Evolutionary conservation across 2,113 vertebrate species (phyloP).

Genomic region (Struthio camelus): DNA sequence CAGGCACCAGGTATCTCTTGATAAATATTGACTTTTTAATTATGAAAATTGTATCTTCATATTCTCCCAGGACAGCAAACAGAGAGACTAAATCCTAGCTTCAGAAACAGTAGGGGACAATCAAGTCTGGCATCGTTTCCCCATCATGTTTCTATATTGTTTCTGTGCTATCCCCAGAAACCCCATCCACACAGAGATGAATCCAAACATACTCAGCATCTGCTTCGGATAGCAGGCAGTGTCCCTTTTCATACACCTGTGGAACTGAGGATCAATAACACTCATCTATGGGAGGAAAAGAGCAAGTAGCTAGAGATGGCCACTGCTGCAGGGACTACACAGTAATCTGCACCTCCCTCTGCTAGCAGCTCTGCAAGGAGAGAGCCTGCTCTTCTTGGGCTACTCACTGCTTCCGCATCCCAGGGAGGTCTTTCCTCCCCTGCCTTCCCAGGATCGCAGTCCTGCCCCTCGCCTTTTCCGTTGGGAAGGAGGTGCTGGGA

Average conservation of each 20-base stretch:
- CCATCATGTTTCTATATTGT: fast-evolving
- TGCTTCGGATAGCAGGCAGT: background rate
- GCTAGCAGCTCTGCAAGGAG: background rate
- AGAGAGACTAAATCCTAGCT: background rate
- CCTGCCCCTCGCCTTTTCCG: background rate
- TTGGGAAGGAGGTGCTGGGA: background rate
- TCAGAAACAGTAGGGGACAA: background rate
- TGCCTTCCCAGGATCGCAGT: background rate
- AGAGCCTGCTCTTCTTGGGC: fast-evolving
- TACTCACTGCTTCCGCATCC: background rate
- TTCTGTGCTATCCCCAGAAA: background rate
- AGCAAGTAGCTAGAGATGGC: background rate
- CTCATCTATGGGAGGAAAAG: background rate
- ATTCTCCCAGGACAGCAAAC: background rate
- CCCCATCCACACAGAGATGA: fast-evolving
- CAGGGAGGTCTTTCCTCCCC: background rate
- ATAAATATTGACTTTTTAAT: constrained; percentile 29
- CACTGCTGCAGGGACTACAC: background rate
- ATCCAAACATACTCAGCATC: background rate
- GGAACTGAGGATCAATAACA: background rate
- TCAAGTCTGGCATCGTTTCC: fast-evolving
- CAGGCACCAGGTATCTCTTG: background rate
- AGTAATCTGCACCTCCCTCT: background rate
- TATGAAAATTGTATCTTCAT: background rate
- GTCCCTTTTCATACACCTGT: fast-evolving